Conservation (phyloP, 2,797 vertebrate species). For the Platyrinchus mystaceus region DNA sequence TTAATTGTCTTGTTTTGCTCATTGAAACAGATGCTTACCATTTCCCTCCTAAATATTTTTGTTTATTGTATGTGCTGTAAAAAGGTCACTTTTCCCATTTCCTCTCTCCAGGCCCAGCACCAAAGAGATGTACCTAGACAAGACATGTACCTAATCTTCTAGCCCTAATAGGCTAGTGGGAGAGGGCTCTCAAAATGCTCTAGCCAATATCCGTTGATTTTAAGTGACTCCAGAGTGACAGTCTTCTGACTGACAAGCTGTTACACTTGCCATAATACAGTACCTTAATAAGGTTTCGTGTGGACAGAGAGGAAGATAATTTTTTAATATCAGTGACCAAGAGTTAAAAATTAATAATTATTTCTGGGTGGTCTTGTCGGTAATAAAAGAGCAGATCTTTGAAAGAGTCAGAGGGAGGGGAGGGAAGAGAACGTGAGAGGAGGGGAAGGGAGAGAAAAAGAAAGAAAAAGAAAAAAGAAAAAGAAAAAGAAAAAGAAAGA, state of each 20-base stretch:
- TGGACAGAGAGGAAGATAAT: not conserved
- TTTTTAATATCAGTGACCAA: not conserved
- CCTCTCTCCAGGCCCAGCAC: not conserved
- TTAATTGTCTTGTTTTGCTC: not conserved
- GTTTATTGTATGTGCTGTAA: not conserved
- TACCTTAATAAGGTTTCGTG: not conserved
- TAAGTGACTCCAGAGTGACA: not conserved
- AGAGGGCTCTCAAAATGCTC: rapidly evolving
- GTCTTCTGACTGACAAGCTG: not conserved
- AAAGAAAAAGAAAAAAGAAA: no score
- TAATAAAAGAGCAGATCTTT: not conserved
- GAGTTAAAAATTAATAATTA: not conserved
- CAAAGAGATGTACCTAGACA: not conserved
- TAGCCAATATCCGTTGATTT: not conserved
- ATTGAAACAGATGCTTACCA: not conserved
- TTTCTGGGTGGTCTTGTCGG: not conserved
- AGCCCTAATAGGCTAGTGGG: not conserved
- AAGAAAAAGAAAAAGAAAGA: no score
- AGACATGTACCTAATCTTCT: not conserved
- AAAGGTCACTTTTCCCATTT: not conserved
- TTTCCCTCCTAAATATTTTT: not conserved
- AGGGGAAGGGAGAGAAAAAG: no score
- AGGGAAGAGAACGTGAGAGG: no score
- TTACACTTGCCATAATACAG: not conserved
- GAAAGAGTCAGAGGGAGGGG: not conserved